Base-by-base conservation (phyloP, 2,797 vertebrate species). In the Falco naumanni region DNA sequence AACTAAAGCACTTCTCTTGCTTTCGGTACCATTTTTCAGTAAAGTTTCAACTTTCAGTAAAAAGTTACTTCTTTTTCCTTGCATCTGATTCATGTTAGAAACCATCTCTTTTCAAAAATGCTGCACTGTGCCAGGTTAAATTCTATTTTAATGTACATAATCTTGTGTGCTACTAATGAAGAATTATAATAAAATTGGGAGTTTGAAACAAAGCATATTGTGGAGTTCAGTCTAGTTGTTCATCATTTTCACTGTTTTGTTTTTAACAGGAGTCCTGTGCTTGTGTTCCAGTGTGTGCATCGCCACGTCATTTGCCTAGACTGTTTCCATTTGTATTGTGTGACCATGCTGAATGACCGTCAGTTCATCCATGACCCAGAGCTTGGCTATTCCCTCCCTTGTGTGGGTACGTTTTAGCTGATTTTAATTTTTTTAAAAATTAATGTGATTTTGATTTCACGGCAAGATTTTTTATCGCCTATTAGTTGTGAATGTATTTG, bases 261-360 rank as follows among this genome's bases (percentile, higher is more conserved):
- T 84, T 74, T 89, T 5, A 24, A n/a, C 97, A 99, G 99, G 97
- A 99, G 97, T 45, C 98, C 99, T 2, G 99, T 99, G 63, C 97
- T 99, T 94, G 98, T 99, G 70, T 99, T 99, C 95, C 98, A 98
- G 88, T 99, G 99, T 47, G 48, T 89, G 0, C 97, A 98, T 84
- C 99, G 97, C 87, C 99, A 99, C 13, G 99, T 99, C 79, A 99
- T 99, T 93, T 99, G 99, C 96, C 94, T 99, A 13, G 98, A 99
- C 91, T 99, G 99, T 89, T 99, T 99, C 98, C 98, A 98, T 80
- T 56, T 98, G 60, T 99, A 99, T 97, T 99, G 99, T 71, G 97
- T 99, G 95, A 99, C 98, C 10, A 98, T 99, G 59, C 98, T 99
- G 43, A 99, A 98, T 2, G 99, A 99, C 69, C 98, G 99, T 4